Percentiles rank a stretch among this genome's conserved stretches.
Evolutionary conservation across 2,797 vertebrate species (phyloP).

Genomic region (Sebastes steindachneri): DNA sequence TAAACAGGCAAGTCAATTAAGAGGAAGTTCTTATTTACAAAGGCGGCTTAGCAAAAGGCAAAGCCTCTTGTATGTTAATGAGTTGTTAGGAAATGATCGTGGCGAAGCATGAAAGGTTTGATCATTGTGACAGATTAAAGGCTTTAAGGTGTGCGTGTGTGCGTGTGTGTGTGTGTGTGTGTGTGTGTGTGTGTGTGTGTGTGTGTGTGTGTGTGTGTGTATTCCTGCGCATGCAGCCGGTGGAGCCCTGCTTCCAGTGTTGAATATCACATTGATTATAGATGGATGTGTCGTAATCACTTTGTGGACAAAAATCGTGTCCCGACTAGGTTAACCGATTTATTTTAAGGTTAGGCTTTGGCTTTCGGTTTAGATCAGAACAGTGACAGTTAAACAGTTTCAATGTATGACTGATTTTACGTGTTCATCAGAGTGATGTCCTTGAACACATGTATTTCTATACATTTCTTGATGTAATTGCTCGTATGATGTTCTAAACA

Average conservation of each 20-base stretch:
- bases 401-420: no score
- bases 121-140: neutral
- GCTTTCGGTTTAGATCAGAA: neutral
- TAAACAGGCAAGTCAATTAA: no score
- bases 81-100: neutral
- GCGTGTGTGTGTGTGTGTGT: neutral
- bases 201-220: slow-evolving; percentile 9
- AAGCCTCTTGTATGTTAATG: neutral
- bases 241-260: slow-evolving; percentile 66
- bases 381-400: no score
- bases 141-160: neutral
- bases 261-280: neutral
- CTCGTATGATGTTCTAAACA: no score
- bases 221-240: slow-evolving; percentile 53
- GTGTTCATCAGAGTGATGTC: no score
- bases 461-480: no score
- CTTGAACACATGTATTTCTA: no score
- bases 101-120: neutral
- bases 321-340: rapidly evolving
- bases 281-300: neutral
- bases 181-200: slow-evolving; percentile 8
- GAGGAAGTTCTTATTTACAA: no score
- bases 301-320: no score
- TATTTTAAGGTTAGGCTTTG: neutral
- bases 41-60: no score